A percentile compares a stretch with the other conserved stretches of the same genome.
These are phyloP conservation scores for Drosophila neonasuta DNA, from an alignment of 2,888 invertebrate genomes.

Conservation along the genomic window DNA sequence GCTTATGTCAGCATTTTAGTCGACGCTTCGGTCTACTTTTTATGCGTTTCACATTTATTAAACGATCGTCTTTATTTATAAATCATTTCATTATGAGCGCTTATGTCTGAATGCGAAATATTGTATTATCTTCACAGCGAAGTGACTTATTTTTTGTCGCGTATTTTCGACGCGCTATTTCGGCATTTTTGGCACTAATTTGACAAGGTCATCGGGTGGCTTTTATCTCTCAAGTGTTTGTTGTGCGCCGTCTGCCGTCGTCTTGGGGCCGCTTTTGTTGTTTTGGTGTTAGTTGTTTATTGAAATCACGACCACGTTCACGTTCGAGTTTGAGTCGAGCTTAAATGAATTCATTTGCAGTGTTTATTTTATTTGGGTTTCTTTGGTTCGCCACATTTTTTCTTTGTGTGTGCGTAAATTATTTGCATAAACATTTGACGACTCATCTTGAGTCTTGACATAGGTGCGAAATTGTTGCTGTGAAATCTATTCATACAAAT, in stretches of 20 bases:
- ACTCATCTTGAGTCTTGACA: slow-evolving; percentile 42
- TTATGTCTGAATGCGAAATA: slow-evolving; percentile 9
- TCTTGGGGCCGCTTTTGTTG: slow-evolving; percentile 2
- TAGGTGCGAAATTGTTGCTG: slow-evolving; percentile 65
- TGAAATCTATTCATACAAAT: slow-evolving; percentile 69
- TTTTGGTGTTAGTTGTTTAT: slow-evolving; percentile 19
- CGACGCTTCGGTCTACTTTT: slow-evolving; percentile 34
- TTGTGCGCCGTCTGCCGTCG: slow-evolving; percentile 6
- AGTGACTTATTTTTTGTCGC: slow-evolving; percentile 39
- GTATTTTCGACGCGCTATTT: slow-evolving; percentile 43
- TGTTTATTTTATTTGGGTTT: slow-evolving; percentile 37
- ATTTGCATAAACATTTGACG: slow-evolving; percentile 70
- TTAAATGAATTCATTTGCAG: slow-evolving; percentile 38
- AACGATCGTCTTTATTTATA: slow-evolving; percentile 42
- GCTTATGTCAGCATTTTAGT: slow-evolving; percentile 28
- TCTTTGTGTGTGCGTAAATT: slow-evolving; percentile 27
- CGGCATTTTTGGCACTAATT: slow-evolving; percentile 68
- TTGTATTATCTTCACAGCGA: slow-evolving; percentile 27
- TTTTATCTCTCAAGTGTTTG: slow-evolving; percentile 38
- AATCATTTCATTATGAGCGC: slow-evolving; percentile 34
- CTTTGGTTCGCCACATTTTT: not conserved
- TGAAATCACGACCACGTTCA: slow-evolving; percentile 39
- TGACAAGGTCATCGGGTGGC: slow-evolving; percentile 63
- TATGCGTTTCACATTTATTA: slow-evolving; percentile 25
- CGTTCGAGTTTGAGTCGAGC: slow-evolving; percentile 5